Base-by-base conservation (phyloP, 2,797 vertebrate genomes). In the Amazona finschi region DNA sequence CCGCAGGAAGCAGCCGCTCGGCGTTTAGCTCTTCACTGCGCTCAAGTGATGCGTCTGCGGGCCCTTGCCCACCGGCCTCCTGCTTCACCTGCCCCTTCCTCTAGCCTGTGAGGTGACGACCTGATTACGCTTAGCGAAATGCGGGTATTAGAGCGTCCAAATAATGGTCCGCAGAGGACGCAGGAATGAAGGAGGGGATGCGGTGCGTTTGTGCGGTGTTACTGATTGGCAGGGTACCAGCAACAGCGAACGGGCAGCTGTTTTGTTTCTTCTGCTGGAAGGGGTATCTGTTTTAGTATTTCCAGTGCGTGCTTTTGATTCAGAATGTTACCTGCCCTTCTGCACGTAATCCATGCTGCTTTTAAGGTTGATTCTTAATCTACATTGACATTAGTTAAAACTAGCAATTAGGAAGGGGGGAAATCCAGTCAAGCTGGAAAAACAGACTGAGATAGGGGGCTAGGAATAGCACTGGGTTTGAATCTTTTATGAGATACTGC, bases 341-440 rank as follows among this genome's bases (percentile, higher is more conserved):
- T 52, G 79, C 66, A 22, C 46, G 12, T 91, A 82, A 91, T 44
- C 65, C 62, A 4, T 36, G 53, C 66, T 31, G 62, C 44, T 78
- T 89, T 85, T 81, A 21, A 66, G 78, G 82, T 44, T 78, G 76
- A 17, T 75, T 87, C 27, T 89, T 64, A 30, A 49, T 55, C 81
- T 71, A 0, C 2, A 8, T 60, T 73, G 49, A 38, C 49, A 72
- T 85, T 70, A 67, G 75, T 65, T 82, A 71, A 91, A 94, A 53
- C 85, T 81, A 69, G 73, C 66, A 91, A 69, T 91, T 94, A 93
- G 53, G 49, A 80, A 94, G 73, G 66, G 82, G 93, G 87, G 60
- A 93, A 69, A 93, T 88, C 87, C 85, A 65, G 94, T 89, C 85
- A 81, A 50, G 76, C 95, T 94, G 91, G 94, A 93, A 95, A 84